Evolutionary conservation across 53 echinoderm and acorn worm genomes (phyloP).

Genomic region (Holothuria leucospilota): DNA sequence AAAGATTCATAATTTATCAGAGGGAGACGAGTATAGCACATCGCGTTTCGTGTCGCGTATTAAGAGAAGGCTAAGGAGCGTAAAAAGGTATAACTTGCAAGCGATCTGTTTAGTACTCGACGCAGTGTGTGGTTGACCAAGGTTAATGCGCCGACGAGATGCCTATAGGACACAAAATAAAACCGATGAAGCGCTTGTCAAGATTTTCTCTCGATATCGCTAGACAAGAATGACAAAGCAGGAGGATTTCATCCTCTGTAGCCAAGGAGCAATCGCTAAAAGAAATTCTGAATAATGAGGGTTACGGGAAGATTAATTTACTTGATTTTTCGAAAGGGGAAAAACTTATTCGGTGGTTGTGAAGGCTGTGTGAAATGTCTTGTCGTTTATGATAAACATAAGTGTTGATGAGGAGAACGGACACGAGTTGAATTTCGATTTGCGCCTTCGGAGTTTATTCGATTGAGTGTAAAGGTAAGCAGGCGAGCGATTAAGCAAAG

Average conservation of each 20-base stretch:
- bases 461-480: too few relatives aligned
- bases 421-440: conserved; percentile 34
- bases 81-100: conserved; percentile 17
- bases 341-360: conserved; percentile 17
- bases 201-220: conserved; percentile 3
- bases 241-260: conserved; percentile 10
- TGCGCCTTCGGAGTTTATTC: background rate
- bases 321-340: conserved; percentile 17
- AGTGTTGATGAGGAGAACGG: conserved; percentile 19
- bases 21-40: conserved; percentile 17
- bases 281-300: conserved; percentile 45
- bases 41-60: conserved; percentile 34
- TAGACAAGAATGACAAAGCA: background rate
- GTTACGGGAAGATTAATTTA: conserved; percentile 39
- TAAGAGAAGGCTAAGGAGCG: conserved; percentile 21
- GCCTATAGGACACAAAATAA: conserved; percentile 11
- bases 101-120: conserved; percentile 30
- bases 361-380: conserved; percentile 26
- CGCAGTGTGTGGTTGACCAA: conserved; percentile 37
- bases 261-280: background rate
- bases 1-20: conserved; percentile 26
- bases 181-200: conserved; percentile 15
- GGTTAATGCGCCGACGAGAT: conserved; percentile 35
- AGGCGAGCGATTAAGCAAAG: too few relatives aligned
- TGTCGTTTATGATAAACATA: conserved; percentile 39